Base-by-base conservation (phyloP, 2,888 invertebrate genomes). In the Phortica okadai region DNA sequence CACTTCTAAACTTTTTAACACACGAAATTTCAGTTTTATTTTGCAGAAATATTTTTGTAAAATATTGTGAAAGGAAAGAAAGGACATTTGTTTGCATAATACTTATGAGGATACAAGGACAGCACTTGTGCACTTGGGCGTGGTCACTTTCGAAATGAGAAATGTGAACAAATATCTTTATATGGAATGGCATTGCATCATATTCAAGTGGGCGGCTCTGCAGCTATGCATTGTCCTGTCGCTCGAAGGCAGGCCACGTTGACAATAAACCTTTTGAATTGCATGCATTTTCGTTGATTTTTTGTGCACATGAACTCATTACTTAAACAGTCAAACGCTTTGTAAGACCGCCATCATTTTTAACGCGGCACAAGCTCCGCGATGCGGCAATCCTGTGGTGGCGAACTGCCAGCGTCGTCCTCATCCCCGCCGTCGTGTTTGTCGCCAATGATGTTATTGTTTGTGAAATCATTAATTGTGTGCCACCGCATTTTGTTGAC, bases 401-500 rank as follows among this genome's bases (percentile, higher is more conserved):
- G 50, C 8, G 8, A 5, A 59, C 6, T 7, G 25, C 6, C 25
- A 50, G 1, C 50, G 62, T 11, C 11, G 62, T 62, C 62, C 21
- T 25, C 21, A 25, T n/a, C 16, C 3, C 10, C n/a, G n/a, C 56
- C 21, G 21, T 56, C n/a, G 56, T 14, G 21, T n/a, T 59, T 59
- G 59, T 21, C 21, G n/a, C 8, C 10, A 41, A 33, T 41, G 66
- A 10, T 33, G 66, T 33, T 41, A 41, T 66, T 66, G 66, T 72
- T 72, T 72, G 62, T 62, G 70, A 6, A 50, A 56, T 72, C 70
- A 72, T 72, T 72, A 72, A 72, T 72, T 72, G 70, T 72, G 54
- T 54, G 70, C 70, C 70, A 56, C 70, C 70, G 70, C 56, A 72
- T 72, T 72, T 72, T 72, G 70, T 72, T 72, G 70, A 72, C 70